Conservation (phyloP, 2,113 vertebrate species). For the Sitta europaea region DNA sequence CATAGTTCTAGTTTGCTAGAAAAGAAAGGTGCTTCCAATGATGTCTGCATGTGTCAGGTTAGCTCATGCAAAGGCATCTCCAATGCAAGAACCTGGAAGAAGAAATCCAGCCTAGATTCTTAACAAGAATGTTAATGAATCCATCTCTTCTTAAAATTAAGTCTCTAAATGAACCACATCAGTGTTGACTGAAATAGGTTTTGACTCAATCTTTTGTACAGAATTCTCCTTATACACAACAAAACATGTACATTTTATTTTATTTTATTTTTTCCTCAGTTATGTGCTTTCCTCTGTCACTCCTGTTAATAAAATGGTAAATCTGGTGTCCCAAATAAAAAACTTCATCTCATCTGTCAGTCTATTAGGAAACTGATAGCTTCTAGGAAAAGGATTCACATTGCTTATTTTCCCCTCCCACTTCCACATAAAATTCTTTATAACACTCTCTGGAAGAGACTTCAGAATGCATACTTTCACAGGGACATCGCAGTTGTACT, state of each 20-base stretch:
- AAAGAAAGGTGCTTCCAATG: neutral
- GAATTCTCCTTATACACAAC: neutral
- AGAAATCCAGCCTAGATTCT: neutral
- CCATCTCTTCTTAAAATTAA: neutral
- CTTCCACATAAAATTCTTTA: neutral
- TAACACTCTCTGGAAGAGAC: neutral
- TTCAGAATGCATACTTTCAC: neutral
- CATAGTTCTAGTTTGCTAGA: neutral
- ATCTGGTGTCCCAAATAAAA: neutral
- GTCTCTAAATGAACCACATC: neutral
- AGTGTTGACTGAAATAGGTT: neutral
- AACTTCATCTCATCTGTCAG: neutral
- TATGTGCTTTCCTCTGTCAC: neutral
- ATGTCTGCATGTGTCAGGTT: neutral
- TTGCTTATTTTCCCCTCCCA: accelerated
- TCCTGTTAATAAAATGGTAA: neutral
- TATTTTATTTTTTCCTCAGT: neutral
- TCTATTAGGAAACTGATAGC: neutral
- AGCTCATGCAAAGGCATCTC: neutral
- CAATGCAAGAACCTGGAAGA: neutral
- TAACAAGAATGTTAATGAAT: neutral
- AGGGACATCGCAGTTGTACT: neutral
- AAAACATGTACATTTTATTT: neutral
- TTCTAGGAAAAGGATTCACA: neutral
- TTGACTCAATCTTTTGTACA: neutral